Conservation (phyloP, 2,797 vertebrate genomes). For the Sylvia borin region DNA sequence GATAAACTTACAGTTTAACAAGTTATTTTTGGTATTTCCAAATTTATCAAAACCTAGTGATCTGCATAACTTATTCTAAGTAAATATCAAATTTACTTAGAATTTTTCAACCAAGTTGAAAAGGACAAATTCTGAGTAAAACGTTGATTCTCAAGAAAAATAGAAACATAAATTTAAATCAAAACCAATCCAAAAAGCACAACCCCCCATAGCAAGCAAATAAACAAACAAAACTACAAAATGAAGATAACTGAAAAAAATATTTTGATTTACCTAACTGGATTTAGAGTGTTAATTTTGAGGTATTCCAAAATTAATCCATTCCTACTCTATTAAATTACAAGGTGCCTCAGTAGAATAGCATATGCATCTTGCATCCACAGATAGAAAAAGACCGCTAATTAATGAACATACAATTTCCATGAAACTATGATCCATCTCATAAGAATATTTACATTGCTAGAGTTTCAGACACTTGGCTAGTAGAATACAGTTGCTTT, state of each 20-base stretch:
- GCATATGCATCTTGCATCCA: background rate
- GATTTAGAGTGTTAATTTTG: background rate
- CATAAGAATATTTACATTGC: background rate
- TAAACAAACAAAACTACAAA: background rate
- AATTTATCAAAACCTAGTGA: background rate
- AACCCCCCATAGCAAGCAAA: rapidly evolving
- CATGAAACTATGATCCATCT: background rate
- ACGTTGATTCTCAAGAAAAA: rapidly evolving
- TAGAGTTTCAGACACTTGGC: background rate
- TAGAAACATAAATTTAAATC: background rate
- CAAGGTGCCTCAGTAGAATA: background rate
- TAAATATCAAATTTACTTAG: background rate
- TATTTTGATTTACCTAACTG: background rate
- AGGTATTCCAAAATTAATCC: background rate
- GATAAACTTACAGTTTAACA: background rate
- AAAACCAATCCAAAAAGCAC: background rate
- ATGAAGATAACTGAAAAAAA: background rate
- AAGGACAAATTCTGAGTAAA: background rate
- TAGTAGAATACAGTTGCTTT: background rate
- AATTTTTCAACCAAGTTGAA: background rate
- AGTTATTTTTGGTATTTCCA: background rate
- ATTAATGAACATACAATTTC: background rate
- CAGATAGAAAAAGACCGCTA: background rate
- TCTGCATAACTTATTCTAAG: background rate
- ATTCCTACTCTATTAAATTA: background rate